These are phyloP conservation scores for Saturnia pavonia DNA, from an alignment of 2,888 invertebrate species.

Conservation along the genomic window DNA sequence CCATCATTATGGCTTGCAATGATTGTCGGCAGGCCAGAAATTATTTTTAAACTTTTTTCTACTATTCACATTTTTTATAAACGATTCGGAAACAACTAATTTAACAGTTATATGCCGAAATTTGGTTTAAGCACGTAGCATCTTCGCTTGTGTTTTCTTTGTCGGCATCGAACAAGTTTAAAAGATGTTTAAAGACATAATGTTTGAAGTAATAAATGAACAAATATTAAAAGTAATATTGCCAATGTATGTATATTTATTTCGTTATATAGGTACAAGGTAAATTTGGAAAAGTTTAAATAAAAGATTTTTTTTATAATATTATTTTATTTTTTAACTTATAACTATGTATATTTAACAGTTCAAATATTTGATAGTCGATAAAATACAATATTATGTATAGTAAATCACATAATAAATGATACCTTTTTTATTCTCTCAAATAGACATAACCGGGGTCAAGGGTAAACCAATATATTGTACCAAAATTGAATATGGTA, in stretches of 20 bases:
- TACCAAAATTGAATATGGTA: slow-evolving; percentile 22
- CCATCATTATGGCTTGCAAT: slow-evolving; percentile 72
- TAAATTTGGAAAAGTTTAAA: slow-evolving; percentile 30
- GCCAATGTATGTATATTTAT: slow-evolving; percentile 14
- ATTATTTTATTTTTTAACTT: slow-evolving; percentile 63
- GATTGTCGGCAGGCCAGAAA: slow-evolving; percentile 76
- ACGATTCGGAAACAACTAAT: slow-evolving; percentile 58
- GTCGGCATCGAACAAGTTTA: slow-evolving; percentile 46
- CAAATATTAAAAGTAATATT: slow-evolving; percentile 34
- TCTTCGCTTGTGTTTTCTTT: slow-evolving; percentile 47
- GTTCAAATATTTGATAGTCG: slow-evolving; percentile 56
- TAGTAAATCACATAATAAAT: slow-evolving; percentile 41
- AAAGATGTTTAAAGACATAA: neutral
- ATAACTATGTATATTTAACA: slow-evolving; percentile 64
- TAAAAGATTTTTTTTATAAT: slow-evolving; percentile 41
- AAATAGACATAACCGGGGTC: neutral
- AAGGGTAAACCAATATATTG: neutral
- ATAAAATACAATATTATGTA: slow-evolving; percentile 42
- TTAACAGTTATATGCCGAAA: slow-evolving; percentile 59
- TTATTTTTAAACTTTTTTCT: slow-evolving; percentile 66
- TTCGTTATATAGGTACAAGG: too few relatives aligned
- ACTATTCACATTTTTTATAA: slow-evolving; percentile 54
- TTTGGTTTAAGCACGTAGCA: slow-evolving; percentile 48
- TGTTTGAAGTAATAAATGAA: slow-evolving; percentile 22
- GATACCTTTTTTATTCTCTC: slow-evolving; percentile 28